Evolutionary conservation across 30 jellyfish, hydroid and myxozoan species (phyloP).

Genomic region (Cassiopea xamachana): DNA sequence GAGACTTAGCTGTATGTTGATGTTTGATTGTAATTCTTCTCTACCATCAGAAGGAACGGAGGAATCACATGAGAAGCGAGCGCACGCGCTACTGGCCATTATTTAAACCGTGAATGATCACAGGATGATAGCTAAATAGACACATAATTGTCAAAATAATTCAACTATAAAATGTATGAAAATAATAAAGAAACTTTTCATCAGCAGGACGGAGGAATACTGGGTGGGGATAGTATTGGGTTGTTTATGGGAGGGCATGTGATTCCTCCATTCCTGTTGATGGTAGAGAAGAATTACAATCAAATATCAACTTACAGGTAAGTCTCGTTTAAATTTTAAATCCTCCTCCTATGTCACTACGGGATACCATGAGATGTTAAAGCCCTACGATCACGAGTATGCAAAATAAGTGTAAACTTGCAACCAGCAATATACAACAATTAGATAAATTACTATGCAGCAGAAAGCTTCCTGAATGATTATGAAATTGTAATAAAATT

Average conservation of each 20-base stretch:
- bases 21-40: constrained; percentile 57
- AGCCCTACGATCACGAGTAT: not conserved
- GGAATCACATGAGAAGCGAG: constrained; percentile 70
- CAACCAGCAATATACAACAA: not conserved
- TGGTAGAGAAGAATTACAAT: constrained; percentile 19
- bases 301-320: constrained; percentile 8
- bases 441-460: not conserved
- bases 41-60: constrained; percentile 63
- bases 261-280: constrained; percentile 18
- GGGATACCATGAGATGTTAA: constrained; percentile 23
- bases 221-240: not conserved
- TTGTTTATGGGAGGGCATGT: not conserved
- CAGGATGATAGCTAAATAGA: not conserved
- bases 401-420: not conserved
- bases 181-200: not conserved
- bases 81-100: constrained; percentile 65
- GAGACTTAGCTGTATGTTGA: constrained; percentile 22
- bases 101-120: not conserved
- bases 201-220: constrained; percentile 5
- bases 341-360: constrained; percentile 44
- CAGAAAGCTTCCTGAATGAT: not conserved
- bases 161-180: not conserved
- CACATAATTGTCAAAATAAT: not conserved
- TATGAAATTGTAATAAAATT: not conserved
- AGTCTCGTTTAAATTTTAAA: not conserved